A percentile compares a stretch with the other conserved stretches of the same genome.
Evolutionary conservation across 2,797 vertebrate species (phyloP).

Genomic region (Rachycentron canadum): DNA sequence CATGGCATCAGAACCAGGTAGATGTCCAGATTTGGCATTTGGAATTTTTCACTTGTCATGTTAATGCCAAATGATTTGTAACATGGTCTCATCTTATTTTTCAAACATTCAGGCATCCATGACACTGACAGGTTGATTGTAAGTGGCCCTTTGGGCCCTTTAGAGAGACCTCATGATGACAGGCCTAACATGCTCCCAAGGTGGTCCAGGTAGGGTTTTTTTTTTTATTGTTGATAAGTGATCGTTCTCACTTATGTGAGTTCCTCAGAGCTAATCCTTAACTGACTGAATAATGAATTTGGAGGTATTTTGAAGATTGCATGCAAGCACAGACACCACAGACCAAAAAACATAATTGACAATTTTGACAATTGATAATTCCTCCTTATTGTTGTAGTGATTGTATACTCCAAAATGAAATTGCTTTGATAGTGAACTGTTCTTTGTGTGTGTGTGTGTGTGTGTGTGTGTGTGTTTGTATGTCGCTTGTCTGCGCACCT

Average conservation of each 20-base stretch:
- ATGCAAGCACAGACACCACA: conserved; percentile 1
- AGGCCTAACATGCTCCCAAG: conserved; percentile 63
- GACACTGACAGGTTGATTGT: conserved; percentile 63
- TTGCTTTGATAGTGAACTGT: neutral
- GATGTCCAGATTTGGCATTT: conserved; percentile 64
- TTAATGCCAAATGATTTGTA: conserved; percentile 69
- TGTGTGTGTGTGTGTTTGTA: conserved; percentile 39
- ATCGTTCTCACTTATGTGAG: conserved; percentile 49
- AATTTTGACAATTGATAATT: conserved; percentile 2
- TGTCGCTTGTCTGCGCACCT: conserved; percentile 78
- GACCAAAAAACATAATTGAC: neutral
- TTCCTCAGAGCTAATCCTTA: conserved; percentile 51
- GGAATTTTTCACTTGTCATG: conserved; percentile 56
- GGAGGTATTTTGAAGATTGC: conserved; percentile 26
- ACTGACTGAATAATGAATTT: conserved; percentile 49
- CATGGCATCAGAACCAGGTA: conserved; percentile 66
- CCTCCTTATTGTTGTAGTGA: neutral
- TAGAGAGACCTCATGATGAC: conserved; percentile 49
- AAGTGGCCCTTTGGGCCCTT: conserved; percentile 65
- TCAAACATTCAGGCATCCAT: conserved; percentile 49
- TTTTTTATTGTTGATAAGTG: conserved; percentile 62
- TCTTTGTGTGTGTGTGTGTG: conserved; percentile 24
- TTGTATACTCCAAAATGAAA: neutral
- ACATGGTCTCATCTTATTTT: conserved; percentile 47
- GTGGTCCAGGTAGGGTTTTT: conserved; percentile 67